Conservation (phyloP, 2,113 vertebrate genomes). For the Amblyopsis rosae region DNA sequence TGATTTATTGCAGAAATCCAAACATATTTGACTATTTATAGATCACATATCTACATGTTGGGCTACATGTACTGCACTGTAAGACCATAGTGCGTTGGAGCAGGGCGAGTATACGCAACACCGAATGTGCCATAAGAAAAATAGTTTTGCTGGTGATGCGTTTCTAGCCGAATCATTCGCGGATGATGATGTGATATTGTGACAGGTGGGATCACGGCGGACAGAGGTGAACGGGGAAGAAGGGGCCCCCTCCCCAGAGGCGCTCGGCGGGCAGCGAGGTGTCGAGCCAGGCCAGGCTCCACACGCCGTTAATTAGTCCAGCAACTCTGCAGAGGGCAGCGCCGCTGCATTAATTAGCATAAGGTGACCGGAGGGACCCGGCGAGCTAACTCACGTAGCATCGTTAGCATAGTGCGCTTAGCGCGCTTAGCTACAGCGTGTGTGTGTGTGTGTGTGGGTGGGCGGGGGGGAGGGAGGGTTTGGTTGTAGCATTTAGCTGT, state of each 20-base stretch:
- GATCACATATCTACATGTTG: background rate
- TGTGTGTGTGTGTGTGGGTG: too few species aligned
- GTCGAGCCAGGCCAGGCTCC: constrained; percentile 28
- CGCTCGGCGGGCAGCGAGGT: constrained; percentile 24
- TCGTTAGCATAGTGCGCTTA: constrained; percentile 52
- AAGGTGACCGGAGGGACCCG: constrained; percentile 66
- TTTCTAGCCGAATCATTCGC: too few species aligned
- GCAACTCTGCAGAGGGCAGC: constrained; percentile 71
- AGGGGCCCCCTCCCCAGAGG: background rate
- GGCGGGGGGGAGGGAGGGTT: background rate
- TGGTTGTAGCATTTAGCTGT: background rate
- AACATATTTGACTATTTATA: too few species aligned
- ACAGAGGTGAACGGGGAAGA: constrained; percentile 1
- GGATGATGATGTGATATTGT: too few species aligned
- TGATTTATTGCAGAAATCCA: too few species aligned
- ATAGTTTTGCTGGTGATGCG: too few species aligned
- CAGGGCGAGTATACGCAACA: too few species aligned
- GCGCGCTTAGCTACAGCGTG: background rate
- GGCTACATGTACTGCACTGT: too few species aligned
- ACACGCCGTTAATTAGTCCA: constrained; percentile 69
- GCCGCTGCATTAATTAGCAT: constrained; percentile 73
- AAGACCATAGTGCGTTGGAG: too few species aligned
- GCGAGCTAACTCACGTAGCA: constrained; percentile 55
- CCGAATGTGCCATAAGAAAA: too few species aligned
- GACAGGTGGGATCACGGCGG: too few species aligned